These are phyloP conservation scores for Heteropelma amictum DNA, from an alignment of 2,888 invertebrate genomes.

Conservation along the genomic window DNA sequence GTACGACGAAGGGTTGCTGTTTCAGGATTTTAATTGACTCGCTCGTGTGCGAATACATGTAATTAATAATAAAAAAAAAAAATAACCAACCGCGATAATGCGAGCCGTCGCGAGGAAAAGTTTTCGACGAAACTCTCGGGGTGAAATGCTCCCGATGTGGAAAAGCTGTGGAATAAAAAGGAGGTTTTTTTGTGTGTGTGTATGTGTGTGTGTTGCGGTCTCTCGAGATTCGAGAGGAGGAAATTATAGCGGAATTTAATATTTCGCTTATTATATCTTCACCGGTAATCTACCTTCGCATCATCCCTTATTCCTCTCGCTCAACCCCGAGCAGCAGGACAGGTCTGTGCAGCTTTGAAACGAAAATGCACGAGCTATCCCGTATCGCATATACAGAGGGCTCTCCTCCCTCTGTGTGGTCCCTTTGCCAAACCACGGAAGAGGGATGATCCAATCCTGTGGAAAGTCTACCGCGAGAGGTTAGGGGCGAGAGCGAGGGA, in stretches of 20 bases:
- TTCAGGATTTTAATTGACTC: too few species aligned
- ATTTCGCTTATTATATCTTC: slow-evolving; percentile 74
- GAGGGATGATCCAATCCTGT: neutral
- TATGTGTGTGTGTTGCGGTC: slow-evolving; percentile 7
- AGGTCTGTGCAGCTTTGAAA: slow-evolving; percentile 72
- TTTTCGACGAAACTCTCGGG: too few species aligned
- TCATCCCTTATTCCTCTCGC: slow-evolving; percentile 16
- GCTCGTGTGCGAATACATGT: too few species aligned
- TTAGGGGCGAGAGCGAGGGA: neutral
- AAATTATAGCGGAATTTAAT: slow-evolving; percentile 65
- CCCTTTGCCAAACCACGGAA: slow-evolving; percentile 28
- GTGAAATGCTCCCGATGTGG: too few species aligned
- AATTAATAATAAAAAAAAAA: too few species aligned
- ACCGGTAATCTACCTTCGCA: slow-evolving; percentile 67
- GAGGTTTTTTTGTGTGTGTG: neutral
- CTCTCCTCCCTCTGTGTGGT: slow-evolving; percentile 10
- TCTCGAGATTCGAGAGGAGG: neutral
- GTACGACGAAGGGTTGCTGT: too few species aligned
- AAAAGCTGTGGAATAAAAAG: slow-evolving; percentile 22
- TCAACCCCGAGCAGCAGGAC: too few species aligned
- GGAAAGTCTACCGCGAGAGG: slow-evolving; percentile 2
- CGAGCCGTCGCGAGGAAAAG: too few species aligned
- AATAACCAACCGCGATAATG: too few species aligned
- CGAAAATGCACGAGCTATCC: slow-evolving; percentile 71
- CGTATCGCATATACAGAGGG: slow-evolving; percentile 41